Evolutionary conservation across 2,797 vertebrate species (phyloP), one percentile per base, ranked within the genome.

Genomic region (Salarias fasciatus): DNA sequence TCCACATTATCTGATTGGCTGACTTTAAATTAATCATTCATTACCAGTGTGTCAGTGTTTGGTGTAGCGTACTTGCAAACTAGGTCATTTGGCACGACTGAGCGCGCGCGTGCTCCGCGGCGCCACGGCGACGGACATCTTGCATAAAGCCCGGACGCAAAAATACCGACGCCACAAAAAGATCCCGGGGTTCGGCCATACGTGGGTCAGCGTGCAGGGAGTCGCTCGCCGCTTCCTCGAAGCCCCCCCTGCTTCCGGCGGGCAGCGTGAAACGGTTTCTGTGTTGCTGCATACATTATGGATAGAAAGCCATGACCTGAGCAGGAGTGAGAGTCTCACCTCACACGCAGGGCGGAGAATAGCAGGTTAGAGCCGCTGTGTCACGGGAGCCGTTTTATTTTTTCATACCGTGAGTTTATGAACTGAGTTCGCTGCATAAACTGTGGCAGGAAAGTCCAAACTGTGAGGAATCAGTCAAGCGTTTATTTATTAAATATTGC

Each of bases 11-110:
- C 77, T 86, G 79, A 90, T 89, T 88, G 83, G 82, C 75, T 90
- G 87, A 76, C 66, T 88, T 82, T 68, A 89, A 79, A 92, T 91
- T 79, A 91, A 92, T 92, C 81, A 91, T 93, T 92, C 82, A 91
- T 88, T 70, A 77, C 71, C 61, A 73, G 79, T 86, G 83, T 83
- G 82, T 90, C 86, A 89, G 82, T 80, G 86, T 87, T 85, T 86
- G 77, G 73, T 87, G 85, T 84, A 72, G 82, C 72, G 44, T 77
- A 72, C 73, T 80, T 63, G 72, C 72, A 91, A 92, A 89, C 80
- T 92, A 86, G 90, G 92, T 92, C 90, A 87, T 85, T 88, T 89
- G 88, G 80, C 87, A 85, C 55, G 55, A 80, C 75, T 58, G 67
- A 84, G 66, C 18, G 18, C 3, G 18, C 18, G 18, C 18, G 18